A percentile compares a stretch with the other conserved stretches of the same genome.
Conservation (phyloP, 2,888 invertebrate species). For the Xestia c-nigrum region DNA sequence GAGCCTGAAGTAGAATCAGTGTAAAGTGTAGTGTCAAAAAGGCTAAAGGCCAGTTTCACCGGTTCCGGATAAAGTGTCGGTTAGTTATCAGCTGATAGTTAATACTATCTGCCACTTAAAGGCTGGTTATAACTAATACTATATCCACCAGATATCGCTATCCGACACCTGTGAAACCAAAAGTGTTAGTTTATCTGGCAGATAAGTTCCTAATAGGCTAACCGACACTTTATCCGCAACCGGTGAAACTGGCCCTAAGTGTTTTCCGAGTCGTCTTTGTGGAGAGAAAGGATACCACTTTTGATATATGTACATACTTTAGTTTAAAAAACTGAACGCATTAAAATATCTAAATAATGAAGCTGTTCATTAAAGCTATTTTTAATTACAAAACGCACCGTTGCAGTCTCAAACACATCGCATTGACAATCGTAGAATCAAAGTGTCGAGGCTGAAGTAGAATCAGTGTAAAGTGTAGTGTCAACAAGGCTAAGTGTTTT, state of each 20-base stretch:
- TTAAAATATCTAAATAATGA: neutral
- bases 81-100: too few relatives aligned
- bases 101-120: too few relatives aligned
- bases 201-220: too few relatives aligned
- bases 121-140: too few relatives aligned
- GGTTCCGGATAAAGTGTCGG: too few relatives aligned
- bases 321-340: too few relatives aligned
- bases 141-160: too few relatives aligned
- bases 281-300: conserved; percentile 77
- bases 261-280: conserved; percentile 88
- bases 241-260: too few relatives aligned
- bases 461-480: conserved; percentile 88
- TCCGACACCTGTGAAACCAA: too few relatives aligned
- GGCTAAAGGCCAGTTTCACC: too few relatives aligned
- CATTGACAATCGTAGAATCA: conserved; percentile 69
- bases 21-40: conserved; percentile 90
- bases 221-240: too few relatives aligned
- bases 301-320: neutral
- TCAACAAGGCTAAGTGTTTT: conserved; percentile 89
- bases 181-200: too few relatives aligned
- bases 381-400: conserved; percentile 54
- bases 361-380: conserved; percentile 44
- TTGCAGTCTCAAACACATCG: conserved; percentile 53
- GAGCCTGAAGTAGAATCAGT: conserved; percentile 80
- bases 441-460: conserved; percentile 78